These are phyloP conservation scores for Danionella cerebrum DNA, from an alignment of 2,113 vertebrate genomes.

Conservation along the genomic window DNA sequence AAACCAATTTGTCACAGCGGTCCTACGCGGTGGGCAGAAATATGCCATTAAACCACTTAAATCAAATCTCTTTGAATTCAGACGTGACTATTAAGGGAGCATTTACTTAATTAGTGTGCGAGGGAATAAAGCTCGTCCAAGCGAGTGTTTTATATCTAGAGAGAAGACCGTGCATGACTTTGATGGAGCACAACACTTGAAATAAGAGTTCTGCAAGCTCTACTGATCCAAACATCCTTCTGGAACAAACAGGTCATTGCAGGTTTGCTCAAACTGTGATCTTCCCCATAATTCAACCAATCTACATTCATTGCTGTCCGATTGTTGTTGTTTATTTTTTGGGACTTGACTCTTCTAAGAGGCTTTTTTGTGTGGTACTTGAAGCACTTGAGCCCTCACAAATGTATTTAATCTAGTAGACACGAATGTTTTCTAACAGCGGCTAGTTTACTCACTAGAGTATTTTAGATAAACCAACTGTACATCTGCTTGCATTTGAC, in stretches of 20 bases:
- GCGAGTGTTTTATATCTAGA: neutral
- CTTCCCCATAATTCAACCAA: too few relatives aligned
- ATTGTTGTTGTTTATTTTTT: too few relatives aligned
- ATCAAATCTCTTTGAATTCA: slow-evolving; percentile 13
- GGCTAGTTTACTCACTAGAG: too few relatives aligned
- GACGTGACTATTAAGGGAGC: slow-evolving; percentile 11
- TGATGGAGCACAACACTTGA: neutral
- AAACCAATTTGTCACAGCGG: slow-evolving; percentile 33
- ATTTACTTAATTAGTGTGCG: slow-evolving; percentile 30
- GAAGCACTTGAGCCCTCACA: too few relatives aligned
- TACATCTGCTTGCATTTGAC: slow-evolving; percentile 43
- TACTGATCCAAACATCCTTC: neutral
- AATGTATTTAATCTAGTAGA: too few relatives aligned
- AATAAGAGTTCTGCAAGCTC: neutral
- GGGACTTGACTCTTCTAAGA: too few relatives aligned
- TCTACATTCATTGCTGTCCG: too few relatives aligned
- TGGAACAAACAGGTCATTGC: too few relatives aligned
- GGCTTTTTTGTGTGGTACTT: too few relatives aligned
- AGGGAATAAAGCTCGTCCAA: slow-evolving; percentile 3
- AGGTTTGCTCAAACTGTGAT: too few relatives aligned
- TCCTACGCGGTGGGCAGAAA: slow-evolving; percentile 28
- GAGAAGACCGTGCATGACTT: neutral
- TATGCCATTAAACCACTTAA: slow-evolving; percentile 24
- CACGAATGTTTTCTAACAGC: too few relatives aligned
- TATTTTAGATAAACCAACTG: too few relatives aligned